Evolutionary conservation across 2,888 invertebrate genomes (phyloP).

Genomic region (Hylaea fasciaria): DNA sequence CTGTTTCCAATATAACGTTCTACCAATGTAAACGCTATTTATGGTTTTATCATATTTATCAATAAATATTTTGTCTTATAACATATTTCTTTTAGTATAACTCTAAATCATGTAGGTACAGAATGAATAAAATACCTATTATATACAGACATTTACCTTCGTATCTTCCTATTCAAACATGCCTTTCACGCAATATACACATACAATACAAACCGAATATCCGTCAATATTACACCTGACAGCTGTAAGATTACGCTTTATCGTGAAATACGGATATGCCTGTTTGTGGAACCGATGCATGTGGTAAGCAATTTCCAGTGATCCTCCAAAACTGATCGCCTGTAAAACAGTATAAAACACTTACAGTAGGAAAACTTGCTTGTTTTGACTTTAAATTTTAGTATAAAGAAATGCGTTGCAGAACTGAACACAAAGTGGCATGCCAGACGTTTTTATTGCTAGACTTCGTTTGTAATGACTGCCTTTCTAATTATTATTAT

Average conservation of each 20-base stretch:
- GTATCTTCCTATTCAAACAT: constrained; percentile 2
- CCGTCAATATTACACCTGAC: constrained; percentile 44
- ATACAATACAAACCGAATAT: constrained; percentile 42
- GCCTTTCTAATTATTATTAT: too few relatives aligned
- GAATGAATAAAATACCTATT: too few relatives aligned
- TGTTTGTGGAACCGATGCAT: constrained; percentile 64
- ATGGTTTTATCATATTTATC: too few relatives aligned
- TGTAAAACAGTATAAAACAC: constrained; percentile 54
- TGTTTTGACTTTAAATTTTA: not conserved
- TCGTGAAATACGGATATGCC: constrained; percentile 67
- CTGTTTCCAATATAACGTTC: too few relatives aligned
- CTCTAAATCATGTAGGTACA: too few relatives aligned
- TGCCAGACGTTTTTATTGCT: too few relatives aligned
- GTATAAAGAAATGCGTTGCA: not conserved
- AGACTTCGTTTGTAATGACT: too few relatives aligned
- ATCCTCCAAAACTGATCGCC: constrained; percentile 76
- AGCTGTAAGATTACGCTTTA: constrained; percentile 53
- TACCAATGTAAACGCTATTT: too few relatives aligned
- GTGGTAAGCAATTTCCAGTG: constrained; percentile 72
- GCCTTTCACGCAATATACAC: constrained; percentile 14
- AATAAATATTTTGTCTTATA: too few relatives aligned
- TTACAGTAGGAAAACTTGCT: constrained; percentile 13
- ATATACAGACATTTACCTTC: too few relatives aligned
- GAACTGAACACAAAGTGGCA: not conserved
- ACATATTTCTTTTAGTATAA: too few relatives aligned